These are phyloP conservation scores for Gasterosteus nipponicus DNA, from an alignment of 2,113 vertebrate species.

Conservation along the genomic window DNA sequence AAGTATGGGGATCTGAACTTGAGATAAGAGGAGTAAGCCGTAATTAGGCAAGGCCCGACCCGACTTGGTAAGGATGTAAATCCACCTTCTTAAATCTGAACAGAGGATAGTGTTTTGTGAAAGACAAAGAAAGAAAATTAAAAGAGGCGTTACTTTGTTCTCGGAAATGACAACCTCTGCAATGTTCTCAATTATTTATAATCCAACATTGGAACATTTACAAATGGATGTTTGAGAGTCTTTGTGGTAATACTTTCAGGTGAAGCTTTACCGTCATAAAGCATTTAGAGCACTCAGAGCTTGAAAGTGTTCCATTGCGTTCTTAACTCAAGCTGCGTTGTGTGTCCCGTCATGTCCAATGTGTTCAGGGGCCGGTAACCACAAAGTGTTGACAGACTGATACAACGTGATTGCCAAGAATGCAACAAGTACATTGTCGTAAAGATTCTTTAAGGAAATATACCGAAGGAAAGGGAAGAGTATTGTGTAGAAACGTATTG, in stretches of 20 bases:
- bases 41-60: neutral
- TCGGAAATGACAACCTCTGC: neutral
- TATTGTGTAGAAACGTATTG: too few relatives aligned
- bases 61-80: neutral
- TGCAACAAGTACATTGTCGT: neutral
- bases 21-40: neutral
- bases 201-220: conserved; percentile 1
- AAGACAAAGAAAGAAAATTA: neutral
- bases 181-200: conserved; percentile 37
- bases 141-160: conserved; percentile 3
- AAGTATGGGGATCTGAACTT: neutral
- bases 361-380: too few relatives aligned
- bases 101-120: neutral
- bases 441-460: too few relatives aligned
- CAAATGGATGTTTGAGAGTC: neutral
- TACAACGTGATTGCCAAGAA: too few relatives aligned
- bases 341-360: too few relatives aligned
- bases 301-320: neutral
- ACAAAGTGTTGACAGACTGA: too few relatives aligned
- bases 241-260: neutral
- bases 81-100: neutral
- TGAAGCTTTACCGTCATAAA: neutral
- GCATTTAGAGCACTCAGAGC: conserved; percentile 41
- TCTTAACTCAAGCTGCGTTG: neutral
- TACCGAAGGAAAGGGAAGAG: too few relatives aligned